phyloP scores from a whole-genome alignment of 1,140 invertebrate species.

The Pseudoatta argentina region DNA sequence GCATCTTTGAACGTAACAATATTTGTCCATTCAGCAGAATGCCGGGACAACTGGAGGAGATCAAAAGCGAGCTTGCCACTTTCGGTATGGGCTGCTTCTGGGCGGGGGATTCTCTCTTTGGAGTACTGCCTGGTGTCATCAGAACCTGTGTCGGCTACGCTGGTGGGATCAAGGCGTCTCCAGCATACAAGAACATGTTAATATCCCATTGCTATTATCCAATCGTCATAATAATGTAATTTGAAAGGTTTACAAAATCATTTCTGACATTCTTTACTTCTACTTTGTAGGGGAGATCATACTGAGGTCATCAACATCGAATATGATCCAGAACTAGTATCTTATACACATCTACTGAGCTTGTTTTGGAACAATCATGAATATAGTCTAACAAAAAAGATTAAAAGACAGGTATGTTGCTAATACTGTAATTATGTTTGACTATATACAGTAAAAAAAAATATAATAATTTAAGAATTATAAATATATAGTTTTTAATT shows the following conservation, averaged over 20 bases:
- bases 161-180: slow-evolving; percentile 93
- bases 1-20: slow-evolving; percentile 30
- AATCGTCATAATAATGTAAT: not conserved
- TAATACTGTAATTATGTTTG: not conserved
- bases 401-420: slow-evolving; percentile 91
- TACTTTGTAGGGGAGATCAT: slow-evolving; percentile 93
- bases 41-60: slow-evolving; percentile 84
- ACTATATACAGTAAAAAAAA: not conserved
- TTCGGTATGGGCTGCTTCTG: slow-evolving; percentile 99
- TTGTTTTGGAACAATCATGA: slow-evolving; percentile 98
- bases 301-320: slow-evolving; percentile 97
- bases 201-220: not conserved
- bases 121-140: slow-evolving; percentile 93
- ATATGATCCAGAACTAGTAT: slow-evolving; percentile 93
- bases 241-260: not conserved
- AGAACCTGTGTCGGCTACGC: slow-evolving; percentile 98
- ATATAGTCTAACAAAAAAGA: slow-evolving; percentile 91
- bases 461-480: not conserved
- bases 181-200: slow-evolving; percentile 95
- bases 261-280: slow-evolving; percentile 32
- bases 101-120: slow-evolving; percentile 97
- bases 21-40: slow-evolving; percentile 75
- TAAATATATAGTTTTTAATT: too few species aligned
- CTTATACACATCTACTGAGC: slow-evolving; percentile 92
- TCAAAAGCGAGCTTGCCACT: slow-evolving; percentile 89